Evolutionary conservation across 1,140 invertebrate genomes (phyloP), one percentile per base, ranked within the genome.

Genomic region (Drosophila lini): DNA sequence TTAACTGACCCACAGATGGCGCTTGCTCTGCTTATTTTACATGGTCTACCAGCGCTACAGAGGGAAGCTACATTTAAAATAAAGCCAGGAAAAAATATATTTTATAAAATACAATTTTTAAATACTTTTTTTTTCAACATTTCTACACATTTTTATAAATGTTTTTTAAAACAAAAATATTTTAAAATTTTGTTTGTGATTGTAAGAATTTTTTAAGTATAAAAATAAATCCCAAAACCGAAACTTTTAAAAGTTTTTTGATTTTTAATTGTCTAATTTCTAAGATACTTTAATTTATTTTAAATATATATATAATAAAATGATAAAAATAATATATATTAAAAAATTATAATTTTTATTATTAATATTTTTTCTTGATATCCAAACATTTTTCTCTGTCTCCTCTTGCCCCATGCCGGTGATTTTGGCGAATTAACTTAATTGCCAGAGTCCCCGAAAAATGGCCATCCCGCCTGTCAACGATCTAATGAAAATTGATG

Each of bases 401-500:
- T 7, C 28, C 45, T 8, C 15, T 31, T 22, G 3, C 6, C 25
- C 40, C n/a, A 69, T 16, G 25, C 63, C 41, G 19, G 25, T 56
- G 48, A 13, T 47, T 63, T 86, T 74, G 56, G 64, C 78, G 75
- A 81, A 86, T 85, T 38, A 75, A 86, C 65, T 68, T 75, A 85
- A 86, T 86, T 71, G 69, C 78, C 69, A 62, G 53, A 62, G 36
- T 31, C 28, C n/a, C 38, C 47, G n/a, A 25, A 76, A 65, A 76
- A 50, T 80, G 65, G 40, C 57, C 71, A 77, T 31, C 59, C 58
- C 6, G 71, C 76, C 76, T 86, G 82, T 86, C 82, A 80, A 40
- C 59, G 48, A 48, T 44, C 76, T 88, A 86, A 86, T 86, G 84
- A 77, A 86, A 86, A 86, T 88, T 88, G 76, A 86, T 86, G 83